Conservation (phyloP, 2,888 invertebrate species). For the Ornithoptera alexandrae region DNA sequence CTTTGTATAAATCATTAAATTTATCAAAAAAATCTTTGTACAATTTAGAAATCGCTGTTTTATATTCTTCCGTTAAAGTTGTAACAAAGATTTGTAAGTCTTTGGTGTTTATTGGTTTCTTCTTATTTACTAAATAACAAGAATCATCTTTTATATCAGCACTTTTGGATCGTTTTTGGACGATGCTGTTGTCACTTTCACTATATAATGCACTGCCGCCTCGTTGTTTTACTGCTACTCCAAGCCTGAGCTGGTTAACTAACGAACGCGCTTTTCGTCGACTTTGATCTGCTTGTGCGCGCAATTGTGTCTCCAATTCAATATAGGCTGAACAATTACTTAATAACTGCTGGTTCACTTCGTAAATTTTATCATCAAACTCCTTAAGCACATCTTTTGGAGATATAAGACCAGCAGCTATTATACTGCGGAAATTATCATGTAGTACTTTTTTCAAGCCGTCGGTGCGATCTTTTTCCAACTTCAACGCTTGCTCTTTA, state of each 20-base stretch:
- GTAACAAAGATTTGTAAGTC: slow-evolving; percentile 48
- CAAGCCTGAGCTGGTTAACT: slow-evolving; percentile 56
- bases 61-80: slow-evolving; percentile 52
- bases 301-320: slow-evolving; percentile 56
- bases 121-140: slow-evolving; percentile 28
- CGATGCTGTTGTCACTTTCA: slow-evolving; percentile 34
- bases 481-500: slow-evolving; percentile 47
- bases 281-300: slow-evolving; percentile 49
- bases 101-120: slow-evolving; percentile 31
- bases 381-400: slow-evolving; percentile 61
- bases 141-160: slow-evolving; percentile 17
- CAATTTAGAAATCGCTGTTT: slow-evolving; percentile 47
- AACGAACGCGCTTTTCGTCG: slow-evolving; percentile 46
- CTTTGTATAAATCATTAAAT: slow-evolving; percentile 29
- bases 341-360: slow-evolving; percentile 64
- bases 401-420: slow-evolving; percentile 50
- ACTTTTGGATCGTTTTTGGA: slow-evolving; percentile 38
- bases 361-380: slow-evolving; percentile 62
- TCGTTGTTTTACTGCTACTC: slow-evolving; percentile 37
- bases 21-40: slow-evolving; percentile 45
- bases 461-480: slow-evolving; percentile 61
- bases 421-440: slow-evolving; percentile 53
- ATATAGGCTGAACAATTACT: slow-evolving; percentile 60
- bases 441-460: slow-evolving; percentile 50
- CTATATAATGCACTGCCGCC: slow-evolving; percentile 40